Evolutionary conservation across 2,113 vertebrate genomes (phyloP).

Genomic region (Solea solea): DNA sequence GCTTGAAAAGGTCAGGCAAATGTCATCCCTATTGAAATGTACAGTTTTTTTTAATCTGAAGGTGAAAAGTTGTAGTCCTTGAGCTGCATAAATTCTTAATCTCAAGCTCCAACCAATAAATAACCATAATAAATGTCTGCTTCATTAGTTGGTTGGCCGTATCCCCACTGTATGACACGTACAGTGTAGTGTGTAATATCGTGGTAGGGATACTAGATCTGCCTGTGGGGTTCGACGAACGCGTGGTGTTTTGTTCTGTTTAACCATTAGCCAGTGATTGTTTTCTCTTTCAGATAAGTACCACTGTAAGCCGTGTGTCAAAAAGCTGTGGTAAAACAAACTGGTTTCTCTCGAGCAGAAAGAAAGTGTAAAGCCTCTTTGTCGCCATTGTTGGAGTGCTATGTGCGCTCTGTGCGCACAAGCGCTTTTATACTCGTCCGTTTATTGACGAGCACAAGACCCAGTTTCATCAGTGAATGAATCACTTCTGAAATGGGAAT

Average conservation of each 20-base stretch:
- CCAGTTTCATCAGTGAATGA: slow-evolving; percentile 26
- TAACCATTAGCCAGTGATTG: slow-evolving; percentile 49
- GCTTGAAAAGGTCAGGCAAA: slow-evolving; percentile 2
- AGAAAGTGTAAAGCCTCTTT: slow-evolving; percentile 28
- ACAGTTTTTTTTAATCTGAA: not conserved
- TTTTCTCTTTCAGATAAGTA: slow-evolving; percentile 46
- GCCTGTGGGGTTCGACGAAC: slow-evolving; percentile 1
- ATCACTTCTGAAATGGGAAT: slow-evolving; percentile 18
- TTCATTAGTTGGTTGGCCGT: not conserved
- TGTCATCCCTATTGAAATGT: slow-evolving; percentile 2
- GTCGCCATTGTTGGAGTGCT: slow-evolving; percentile 20
- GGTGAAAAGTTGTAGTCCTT: slow-evolving; percentile 29
- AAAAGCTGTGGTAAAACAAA: slow-evolving; percentile 46
- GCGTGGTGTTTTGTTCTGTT: slow-evolving; percentile 36
- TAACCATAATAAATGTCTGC: too few species aligned
- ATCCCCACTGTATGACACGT: slow-evolving; percentile 11
- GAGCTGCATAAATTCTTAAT: slow-evolving; percentile 34
- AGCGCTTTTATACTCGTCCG: slow-evolving; percentile 11
- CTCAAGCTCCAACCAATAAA: not conserved
- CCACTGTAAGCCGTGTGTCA: slow-evolving; percentile 51
- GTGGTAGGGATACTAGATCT: slow-evolving; percentile 6
- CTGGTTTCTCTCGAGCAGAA: slow-evolving; percentile 35
- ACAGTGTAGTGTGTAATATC: not conserved
- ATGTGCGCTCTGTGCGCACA: not conserved
- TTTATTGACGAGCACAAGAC: slow-evolving; percentile 31